A percentile compares a stretch with the other conserved stretches of the same genome.
Evolutionary conservation across 2,888 invertebrate genomes (phyloP).

Genomic region (Machimus rusticus): DNA sequence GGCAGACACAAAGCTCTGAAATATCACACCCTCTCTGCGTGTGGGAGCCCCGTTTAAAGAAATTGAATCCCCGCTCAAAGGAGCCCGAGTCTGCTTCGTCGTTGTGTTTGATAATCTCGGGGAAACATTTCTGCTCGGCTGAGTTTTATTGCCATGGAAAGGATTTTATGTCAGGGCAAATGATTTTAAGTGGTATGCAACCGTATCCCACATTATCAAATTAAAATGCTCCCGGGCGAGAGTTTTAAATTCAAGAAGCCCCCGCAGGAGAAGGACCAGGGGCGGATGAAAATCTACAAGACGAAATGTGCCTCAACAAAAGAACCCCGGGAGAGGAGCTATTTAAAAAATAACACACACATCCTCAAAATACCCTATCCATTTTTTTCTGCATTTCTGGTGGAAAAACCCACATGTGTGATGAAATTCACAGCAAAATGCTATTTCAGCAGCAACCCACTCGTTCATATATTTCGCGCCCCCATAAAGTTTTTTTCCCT

Average conservation of each 20-base stretch:
- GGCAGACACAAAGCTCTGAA: not conserved
- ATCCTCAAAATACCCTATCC: not conserved
- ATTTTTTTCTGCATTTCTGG: not conserved
- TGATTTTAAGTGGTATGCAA: constrained; percentile 30
- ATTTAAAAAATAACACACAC: not conserved
- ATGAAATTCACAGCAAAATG: not conserved
- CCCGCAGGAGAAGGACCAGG: not conserved
- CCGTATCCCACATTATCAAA: constrained; percentile 24
- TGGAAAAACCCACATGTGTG: not conserved
- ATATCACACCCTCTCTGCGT: not conserved
- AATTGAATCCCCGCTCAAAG: not conserved
- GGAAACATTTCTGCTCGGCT: constrained; percentile 7
- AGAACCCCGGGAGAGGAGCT: not conserved
- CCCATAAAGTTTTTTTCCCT: not conserved
- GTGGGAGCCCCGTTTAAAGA: not conserved
- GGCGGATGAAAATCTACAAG: not conserved
- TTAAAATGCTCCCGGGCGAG: constrained; percentile 14
- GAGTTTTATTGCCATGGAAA: constrained; percentile 14
- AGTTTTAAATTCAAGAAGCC: constrained; percentile 4
- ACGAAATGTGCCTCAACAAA: not conserved
- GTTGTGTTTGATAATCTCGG: constrained; percentile 20
- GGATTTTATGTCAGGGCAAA: constrained; percentile 27
- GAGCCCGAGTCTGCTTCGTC: not conserved
- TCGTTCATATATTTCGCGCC: not conserved
- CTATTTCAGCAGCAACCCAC: not conserved